Conservation (phyloP, 1,140 invertebrate species). For the Eciton burchellii region DNA sequence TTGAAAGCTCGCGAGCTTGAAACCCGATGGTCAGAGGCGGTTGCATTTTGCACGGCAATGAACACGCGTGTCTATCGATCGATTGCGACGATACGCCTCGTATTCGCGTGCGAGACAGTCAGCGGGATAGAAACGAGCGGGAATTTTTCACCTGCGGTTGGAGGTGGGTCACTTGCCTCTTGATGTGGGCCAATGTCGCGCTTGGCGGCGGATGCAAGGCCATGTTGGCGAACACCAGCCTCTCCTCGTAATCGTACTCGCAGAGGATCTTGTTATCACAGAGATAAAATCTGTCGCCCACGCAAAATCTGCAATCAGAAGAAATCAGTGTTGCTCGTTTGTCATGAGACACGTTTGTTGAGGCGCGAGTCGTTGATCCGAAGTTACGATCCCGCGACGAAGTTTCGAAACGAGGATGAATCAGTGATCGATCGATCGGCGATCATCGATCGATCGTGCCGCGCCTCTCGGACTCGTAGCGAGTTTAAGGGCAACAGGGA, state of each 20-base stretch:
- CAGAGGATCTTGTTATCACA: slow-evolving; percentile 97
- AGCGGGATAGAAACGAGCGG: neutral
- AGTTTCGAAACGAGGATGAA: neutral
- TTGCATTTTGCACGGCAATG: slow-evolving; percentile 16
- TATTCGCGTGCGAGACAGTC: neutral
- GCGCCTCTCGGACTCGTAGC: too few species aligned
- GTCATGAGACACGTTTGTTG: too few species aligned
- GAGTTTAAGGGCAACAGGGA: slow-evolving; percentile 19
- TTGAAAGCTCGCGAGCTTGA: slow-evolving; percentile 60
- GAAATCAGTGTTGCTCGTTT: slow-evolving; percentile 6
- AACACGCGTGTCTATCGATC: neutral
- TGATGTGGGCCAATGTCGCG: slow-evolving; percentile 93
- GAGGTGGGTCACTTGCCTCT: slow-evolving; percentile 93
- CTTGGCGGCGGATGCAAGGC: slow-evolving; percentile 92
- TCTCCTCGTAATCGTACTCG: slow-evolving; percentile 97
- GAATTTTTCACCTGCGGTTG: slow-evolving; percentile 87
- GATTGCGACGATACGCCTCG: slow-evolving; percentile 7
- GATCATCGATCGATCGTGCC: too few species aligned
- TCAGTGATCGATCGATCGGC: neutral
- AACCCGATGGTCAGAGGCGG: slow-evolving; percentile 44
- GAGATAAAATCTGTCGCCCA: slow-evolving; percentile 96
- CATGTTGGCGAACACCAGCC: slow-evolving; percentile 95
- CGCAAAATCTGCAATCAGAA: slow-evolving; percentile 93
- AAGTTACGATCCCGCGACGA: too few species aligned
- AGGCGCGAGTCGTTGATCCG: too few species aligned